phyloP scores from a whole-genome alignment of 2,888 invertebrate species.

The Podotricha telesiphe region DNA sequence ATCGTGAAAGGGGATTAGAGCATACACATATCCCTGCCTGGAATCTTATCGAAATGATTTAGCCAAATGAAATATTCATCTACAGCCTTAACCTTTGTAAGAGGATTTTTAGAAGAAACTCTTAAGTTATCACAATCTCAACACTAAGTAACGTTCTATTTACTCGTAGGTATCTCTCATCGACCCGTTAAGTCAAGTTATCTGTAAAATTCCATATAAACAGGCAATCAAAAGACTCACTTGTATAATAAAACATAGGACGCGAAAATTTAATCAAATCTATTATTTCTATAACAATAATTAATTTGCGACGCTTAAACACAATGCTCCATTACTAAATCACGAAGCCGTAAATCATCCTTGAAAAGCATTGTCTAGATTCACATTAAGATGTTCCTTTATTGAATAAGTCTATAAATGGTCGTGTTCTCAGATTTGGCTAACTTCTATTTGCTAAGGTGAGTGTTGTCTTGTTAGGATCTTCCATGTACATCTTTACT shows the following conservation, averaged over 20 bases:
- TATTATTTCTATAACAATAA: conserved; percentile 26
- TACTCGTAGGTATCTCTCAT: too few species aligned
- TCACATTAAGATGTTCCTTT: conserved; percentile 33
- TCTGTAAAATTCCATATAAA: neutral
- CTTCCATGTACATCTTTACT: too few species aligned
- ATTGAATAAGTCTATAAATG: conserved; percentile 29
- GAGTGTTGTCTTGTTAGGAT: neutral
- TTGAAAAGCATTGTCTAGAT: conserved; percentile 29
- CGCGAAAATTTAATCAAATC: conserved; percentile 17
- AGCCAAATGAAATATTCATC: too few species aligned
- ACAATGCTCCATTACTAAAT: conserved; percentile 32
- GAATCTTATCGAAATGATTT: too few species aligned
- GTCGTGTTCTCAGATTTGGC: conserved; percentile 5
- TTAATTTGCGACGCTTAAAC: conserved; percentile 29
- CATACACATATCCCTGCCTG: too few species aligned
- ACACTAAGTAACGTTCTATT: too few species aligned
- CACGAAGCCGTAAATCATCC: conserved; percentile 26
- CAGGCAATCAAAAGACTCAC: neutral
- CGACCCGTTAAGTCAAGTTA: neutral
- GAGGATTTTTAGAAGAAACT: too few species aligned
- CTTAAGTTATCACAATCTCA: too few species aligned
- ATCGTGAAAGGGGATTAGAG: too few species aligned
- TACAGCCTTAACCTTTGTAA: too few species aligned
- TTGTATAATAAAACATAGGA: conserved; percentile 6
- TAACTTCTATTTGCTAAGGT: neutral